Evolutionary conservation across 2,888 invertebrate species (phyloP).

Genomic region (Hemistola chrysoprasaria): DNA sequence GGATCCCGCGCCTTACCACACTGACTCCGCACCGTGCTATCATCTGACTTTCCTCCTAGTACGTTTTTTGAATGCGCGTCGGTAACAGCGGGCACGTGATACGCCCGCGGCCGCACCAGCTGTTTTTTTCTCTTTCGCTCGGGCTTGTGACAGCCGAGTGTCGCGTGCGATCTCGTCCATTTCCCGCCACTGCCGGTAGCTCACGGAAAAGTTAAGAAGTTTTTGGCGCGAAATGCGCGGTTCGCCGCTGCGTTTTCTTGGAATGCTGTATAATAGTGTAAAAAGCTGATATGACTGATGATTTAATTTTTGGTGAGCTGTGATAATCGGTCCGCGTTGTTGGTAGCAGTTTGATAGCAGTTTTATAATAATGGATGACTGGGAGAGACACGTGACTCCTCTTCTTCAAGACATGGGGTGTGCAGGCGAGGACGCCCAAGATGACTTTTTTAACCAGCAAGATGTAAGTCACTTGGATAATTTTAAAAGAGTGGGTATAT

Average conservation of each 20-base stretch:
- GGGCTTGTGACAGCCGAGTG: conserved; percentile 67
- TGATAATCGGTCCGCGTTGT: conserved; percentile 53
- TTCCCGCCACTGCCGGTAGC: conserved; percentile 67
- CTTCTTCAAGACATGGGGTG: conserved; percentile 83
- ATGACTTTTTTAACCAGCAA: conserved; percentile 83
- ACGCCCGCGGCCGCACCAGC: conserved; percentile 70
- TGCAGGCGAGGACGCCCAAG: conserved; percentile 77
- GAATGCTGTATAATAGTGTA: conserved; percentile 49
- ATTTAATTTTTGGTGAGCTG: conserved; percentile 61
- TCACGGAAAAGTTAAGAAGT: conserved; percentile 57
- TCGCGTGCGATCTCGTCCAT: conserved; percentile 68
- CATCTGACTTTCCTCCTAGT: conserved; percentile 68
- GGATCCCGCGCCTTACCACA: conserved; percentile 76
- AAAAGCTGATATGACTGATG: conserved; percentile 52
- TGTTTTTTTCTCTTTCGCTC: conserved; percentile 74
- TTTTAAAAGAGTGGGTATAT: too few species aligned
- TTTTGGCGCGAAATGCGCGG: conserved; percentile 77
- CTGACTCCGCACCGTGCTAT: conserved; percentile 64
- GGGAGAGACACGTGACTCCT: conserved; percentile 83
- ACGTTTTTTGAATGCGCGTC: conserved; percentile 75
- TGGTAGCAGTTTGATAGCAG: conserved; percentile 46
- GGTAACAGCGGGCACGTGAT: conserved; percentile 75
- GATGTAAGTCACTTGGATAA: conserved; percentile 69
- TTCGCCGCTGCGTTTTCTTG: conserved; percentile 32
- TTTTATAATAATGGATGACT: conserved; percentile 78